Evolutionary conservation across 2,888 invertebrate species (phyloP), one percentile per base, ranked within the genome.

Genomic region (Dryobotodes eremita): DNA sequence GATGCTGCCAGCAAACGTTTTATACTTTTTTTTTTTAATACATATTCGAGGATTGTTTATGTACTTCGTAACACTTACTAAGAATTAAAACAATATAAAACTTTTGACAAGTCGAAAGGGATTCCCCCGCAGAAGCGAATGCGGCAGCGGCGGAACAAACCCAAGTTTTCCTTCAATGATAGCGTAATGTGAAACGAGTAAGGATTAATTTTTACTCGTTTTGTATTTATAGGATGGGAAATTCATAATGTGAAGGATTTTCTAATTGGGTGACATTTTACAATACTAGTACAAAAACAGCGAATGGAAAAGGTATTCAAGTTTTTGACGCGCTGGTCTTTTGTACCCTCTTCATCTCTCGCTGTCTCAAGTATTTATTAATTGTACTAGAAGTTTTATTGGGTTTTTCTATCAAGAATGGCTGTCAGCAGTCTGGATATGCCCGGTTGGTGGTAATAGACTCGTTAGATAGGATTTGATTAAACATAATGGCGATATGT

Each of bases 81-180:
- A 26, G 15, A 59, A 26, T 61, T 78, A 46, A 31, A 65, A 50
- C 68, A 61, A 55, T 59, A 50, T n/a, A 36, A 48, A 61, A 42
- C 55, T 66, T 61, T 62, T 66, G 65, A 57, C 46, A 36, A 61
- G 61, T 62, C 57, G 15, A 42, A 78, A 80, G 80, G 87, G 78
- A 86, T 68, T 86, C 61, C 87, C 87, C 78, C 2, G 10, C 61
- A 10, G 55, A 23, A 36, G 15, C 15, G 46, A 66, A 36, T 23
- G 69, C 46, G 59, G 23, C 7, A 36, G 4, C 5, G 23, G 66
- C 20, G 48, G 42, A 23, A 75, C 61, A 48, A 73, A 53, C 76
- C 79, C 86, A n/a, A 68, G 86, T 83, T 83, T 68, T 71, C 61
- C 50, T 68, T 36, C 62, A 53, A 31, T 50, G 15, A 48, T 50